Conservation (phyloP, 64 coral and sea anemone genomes). For the Platygyra sinensis region DNA sequence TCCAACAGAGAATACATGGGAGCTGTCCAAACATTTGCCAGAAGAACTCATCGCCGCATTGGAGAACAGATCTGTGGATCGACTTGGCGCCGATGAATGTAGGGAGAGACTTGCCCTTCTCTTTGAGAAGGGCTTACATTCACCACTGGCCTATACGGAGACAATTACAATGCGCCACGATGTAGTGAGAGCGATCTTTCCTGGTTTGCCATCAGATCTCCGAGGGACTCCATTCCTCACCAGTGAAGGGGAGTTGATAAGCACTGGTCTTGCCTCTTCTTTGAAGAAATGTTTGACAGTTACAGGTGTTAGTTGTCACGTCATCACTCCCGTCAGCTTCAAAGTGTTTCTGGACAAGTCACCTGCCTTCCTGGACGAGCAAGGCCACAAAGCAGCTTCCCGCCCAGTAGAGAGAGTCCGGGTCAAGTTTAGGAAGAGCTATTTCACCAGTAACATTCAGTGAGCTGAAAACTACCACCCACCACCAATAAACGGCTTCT, state of each 20-base stretch:
- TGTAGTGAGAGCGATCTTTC: conserved; percentile 48
- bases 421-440: background rate
- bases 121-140: conserved; percentile 41
- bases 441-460: background rate
- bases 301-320: background rate
- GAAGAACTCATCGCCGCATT: no score
- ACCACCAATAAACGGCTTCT: conserved; percentile 12
- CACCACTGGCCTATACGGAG: conserved; percentile 22
- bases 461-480: background rate
- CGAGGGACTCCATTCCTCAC: background rate
- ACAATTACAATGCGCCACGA: conserved; percentile 45
- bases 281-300: no score
- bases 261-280: no score
- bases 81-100: conserved; percentile 25
- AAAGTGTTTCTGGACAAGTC: background rate
- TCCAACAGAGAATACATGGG: conserved; percentile 42
- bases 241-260: no score
- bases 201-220: no score
- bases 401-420: background rate
- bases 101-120: conserved; percentile 39
- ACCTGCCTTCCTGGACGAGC: background rate
- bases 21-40: conserved; percentile 43
- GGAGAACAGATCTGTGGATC: background rate
- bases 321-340: background rate
- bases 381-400: background rate